Percentiles rank a stretch among this genome's conserved stretches.
phyloP scores from a whole-genome alignment of 2,888 invertebrate species.

The Sinohyriopsis cumingii region DNA sequence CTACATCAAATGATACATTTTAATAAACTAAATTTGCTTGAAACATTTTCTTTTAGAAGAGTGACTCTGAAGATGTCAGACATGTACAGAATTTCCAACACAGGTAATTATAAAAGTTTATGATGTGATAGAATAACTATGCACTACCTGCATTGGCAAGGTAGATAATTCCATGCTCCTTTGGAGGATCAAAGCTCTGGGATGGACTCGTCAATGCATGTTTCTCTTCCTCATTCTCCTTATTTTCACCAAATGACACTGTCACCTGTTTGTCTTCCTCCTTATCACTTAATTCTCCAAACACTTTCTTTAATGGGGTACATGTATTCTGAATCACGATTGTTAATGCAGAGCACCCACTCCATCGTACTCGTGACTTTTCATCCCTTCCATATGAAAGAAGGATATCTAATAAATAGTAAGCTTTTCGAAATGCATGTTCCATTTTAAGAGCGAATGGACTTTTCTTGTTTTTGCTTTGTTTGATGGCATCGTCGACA shows the following conservation, averaged over 20 bases:
- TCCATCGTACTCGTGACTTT: conserved; percentile 68
- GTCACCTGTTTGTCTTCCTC: neutral
- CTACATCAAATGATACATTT: no score
- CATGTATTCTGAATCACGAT: conserved; percentile 50
- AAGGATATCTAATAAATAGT: conserved; percentile 62
- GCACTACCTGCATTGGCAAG: conserved; percentile 66
- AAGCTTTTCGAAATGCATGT: conserved; percentile 61
- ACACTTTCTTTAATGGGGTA: conserved; percentile 1
- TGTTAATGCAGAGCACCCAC: conserved; percentile 66
- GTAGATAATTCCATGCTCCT: conserved; percentile 56
- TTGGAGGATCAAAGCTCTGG: conserved; percentile 38
- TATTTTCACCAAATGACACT: conserved; percentile 5
- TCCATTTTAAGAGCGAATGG: conserved; percentile 55
- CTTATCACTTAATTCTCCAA: conserved; percentile 2
- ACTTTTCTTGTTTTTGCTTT: conserved; percentile 39
- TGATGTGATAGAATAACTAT: no score
- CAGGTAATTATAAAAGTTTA: no score
- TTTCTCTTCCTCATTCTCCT: conserved; percentile 9
- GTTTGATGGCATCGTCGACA: conserved; percentile 7
- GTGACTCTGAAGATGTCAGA: neutral
- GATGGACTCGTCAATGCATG: conserved; percentile 14
- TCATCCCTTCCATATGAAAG: conserved; percentile 69
- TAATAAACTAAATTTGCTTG: no score
- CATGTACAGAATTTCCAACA: neutral
- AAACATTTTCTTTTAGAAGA: no score